These are phyloP conservation scores for Fistularia commersonii DNA, from an alignment of 2,797 vertebrate genomes.

Conservation along the genomic window DNA sequence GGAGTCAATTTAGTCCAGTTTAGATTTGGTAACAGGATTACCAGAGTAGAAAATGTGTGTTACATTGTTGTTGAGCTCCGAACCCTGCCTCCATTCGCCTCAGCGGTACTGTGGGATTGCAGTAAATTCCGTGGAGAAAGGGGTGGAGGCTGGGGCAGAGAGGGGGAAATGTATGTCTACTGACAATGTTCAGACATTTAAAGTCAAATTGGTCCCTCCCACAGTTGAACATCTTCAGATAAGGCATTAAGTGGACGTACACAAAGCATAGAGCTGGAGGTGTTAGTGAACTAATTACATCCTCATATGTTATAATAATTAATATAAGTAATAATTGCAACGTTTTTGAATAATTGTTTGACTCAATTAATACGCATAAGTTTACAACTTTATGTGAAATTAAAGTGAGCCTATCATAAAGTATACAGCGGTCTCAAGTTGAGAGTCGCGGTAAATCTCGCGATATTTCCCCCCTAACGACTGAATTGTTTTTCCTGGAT, in stretches of 20 bases:
- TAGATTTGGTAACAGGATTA: neutral
- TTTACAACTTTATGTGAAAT: neutral
- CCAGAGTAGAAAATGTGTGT: constrained; percentile 7
- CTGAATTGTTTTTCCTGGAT: constrained; percentile 60
- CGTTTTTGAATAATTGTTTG: neutral
- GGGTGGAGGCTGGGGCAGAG: constrained; percentile 29
- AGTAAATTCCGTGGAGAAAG: constrained; percentile 25
- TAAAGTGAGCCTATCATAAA: neutral
- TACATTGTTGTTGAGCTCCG: constrained; percentile 41
- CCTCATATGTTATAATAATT: neutral
- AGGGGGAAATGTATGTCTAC: constrained; percentile 23
- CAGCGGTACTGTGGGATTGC: neutral
- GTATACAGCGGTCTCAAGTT: neutral
- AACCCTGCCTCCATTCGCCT: neutral
- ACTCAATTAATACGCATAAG: neutral
- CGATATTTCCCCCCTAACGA: constrained; percentile 61
- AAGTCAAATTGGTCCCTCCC: constrained; percentile 20
- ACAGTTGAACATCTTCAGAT: constrained; percentile 2
- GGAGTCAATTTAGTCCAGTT: neutral
- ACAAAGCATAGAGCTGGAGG: neutral
- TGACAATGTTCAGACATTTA: constrained; percentile 45
- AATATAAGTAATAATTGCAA: neutral
- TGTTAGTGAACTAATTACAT: too few species aligned
- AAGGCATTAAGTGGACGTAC: neutral
- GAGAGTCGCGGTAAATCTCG: constrained; percentile 33